Percentiles rank a stretch among this genome's conserved stretches.
Evolutionary conservation across 2,797 vertebrate species (phyloP).

Genomic region (Lerista edwardsae): DNA sequence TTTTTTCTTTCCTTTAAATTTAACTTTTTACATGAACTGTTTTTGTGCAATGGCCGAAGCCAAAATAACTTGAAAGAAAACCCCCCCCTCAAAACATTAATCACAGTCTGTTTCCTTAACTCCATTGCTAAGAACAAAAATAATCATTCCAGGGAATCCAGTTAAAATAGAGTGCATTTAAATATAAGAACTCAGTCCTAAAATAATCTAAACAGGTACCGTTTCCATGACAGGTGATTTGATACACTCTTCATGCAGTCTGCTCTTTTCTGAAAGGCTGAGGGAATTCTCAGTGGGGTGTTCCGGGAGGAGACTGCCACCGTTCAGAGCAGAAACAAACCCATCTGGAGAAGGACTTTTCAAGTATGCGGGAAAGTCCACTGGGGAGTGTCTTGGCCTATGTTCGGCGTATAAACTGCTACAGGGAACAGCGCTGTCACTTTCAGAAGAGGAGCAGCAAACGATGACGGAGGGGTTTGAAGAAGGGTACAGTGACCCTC

Average conservation of each 20-base stretch:
- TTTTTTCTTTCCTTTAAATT: constrained; percentile 68
- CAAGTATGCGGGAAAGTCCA: constrained; percentile 92
- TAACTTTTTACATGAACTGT: constrained; percentile 73
- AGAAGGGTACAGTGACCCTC: constrained; percentile 81
- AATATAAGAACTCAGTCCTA: constrained; percentile 63
- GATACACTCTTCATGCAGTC: constrained; percentile 87
- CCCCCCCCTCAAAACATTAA: constrained; percentile 69
- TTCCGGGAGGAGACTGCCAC: constrained; percentile 80
- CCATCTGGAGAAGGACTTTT: constrained; percentile 89
- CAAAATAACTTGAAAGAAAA: constrained; percentile 67
- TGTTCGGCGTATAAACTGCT: constrained; percentile 83
- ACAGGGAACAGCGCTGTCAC: constrained; percentile 79
- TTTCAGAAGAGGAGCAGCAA: constrained; percentile 85
- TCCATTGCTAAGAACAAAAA: constrained; percentile 52
- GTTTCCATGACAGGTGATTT: constrained; percentile 91
- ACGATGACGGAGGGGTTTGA: constrained; percentile 83
- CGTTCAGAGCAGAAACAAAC: constrained; percentile 82
- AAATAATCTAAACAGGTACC: constrained; percentile 85
- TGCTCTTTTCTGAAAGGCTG: constrained; percentile 86
- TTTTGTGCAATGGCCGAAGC: constrained; percentile 78
- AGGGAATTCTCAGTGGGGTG: constrained; percentile 83
- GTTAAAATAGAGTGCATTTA: constrained; percentile 62
- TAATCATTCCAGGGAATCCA: constrained; percentile 72
- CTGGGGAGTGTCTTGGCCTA: constrained; percentile 79
- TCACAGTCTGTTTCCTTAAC: constrained; percentile 60